Percentiles rank a stretch among this genome's conserved stretches.
These are phyloP conservation scores for Chelon auratus DNA, from an alignment of 2,797 vertebrate genomes.

Conservation along the genomic window DNA sequence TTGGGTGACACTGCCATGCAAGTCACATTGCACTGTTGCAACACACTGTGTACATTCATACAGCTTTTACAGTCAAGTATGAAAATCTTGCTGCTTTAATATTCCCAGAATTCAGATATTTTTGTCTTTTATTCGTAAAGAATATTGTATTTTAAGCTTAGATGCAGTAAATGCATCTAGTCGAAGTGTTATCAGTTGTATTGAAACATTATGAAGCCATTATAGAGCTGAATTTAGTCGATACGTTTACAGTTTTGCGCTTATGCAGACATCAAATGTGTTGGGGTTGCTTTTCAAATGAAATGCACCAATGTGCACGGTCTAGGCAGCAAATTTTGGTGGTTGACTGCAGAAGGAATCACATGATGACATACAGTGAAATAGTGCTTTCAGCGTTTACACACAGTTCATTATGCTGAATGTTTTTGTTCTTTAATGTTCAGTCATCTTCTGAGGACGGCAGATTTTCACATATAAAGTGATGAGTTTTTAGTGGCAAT, in stretches of 20 bases:
- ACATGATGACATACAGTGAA: neutral
- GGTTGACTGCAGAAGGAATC: constrained; percentile 25
- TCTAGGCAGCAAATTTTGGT: neutral
- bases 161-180: constrained; percentile 7
- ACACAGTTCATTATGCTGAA: constrained; percentile 26
- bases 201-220: neutral
- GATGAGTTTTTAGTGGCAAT: neutral
- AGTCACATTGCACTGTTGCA: neutral
- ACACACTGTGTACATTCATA: neutral
- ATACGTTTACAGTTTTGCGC: neutral
- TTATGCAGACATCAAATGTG: neutral
- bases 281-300: constrained; percentile 26
- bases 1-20: neutral
- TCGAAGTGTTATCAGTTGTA: neutral
- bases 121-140: neutral
- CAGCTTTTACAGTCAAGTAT: constrained; percentile 6
- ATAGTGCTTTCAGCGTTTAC: constrained; percentile 5
- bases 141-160: neutral
- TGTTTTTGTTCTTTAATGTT: constrained; percentile 13
- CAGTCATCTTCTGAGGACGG: neutral
- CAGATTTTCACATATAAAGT: neutral
- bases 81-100: constrained; percentile 1
- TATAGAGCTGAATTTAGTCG: neutral
- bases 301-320: neutral
- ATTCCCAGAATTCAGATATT: neutral